Base-by-base conservation (phyloP, 2,888 invertebrate genomes). In the Drosophila subsilvestris region DNA sequence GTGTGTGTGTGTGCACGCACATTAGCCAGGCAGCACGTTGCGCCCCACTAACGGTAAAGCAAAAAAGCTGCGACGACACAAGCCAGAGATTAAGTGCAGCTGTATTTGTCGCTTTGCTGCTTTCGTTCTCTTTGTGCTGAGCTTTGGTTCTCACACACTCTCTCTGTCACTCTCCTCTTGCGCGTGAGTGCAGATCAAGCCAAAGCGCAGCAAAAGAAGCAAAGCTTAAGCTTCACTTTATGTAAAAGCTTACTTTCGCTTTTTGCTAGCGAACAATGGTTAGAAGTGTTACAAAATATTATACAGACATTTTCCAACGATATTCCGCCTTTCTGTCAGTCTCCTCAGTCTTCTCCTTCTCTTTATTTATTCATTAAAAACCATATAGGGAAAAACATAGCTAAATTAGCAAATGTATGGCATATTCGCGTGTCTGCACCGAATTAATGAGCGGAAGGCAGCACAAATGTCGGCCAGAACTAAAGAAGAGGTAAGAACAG, bases 361-460 rank as follows among this genome's bases (percentile, higher is more conserved):
- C 50, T 14, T 17, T 3, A 10, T 10, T 17, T 32, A 55, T 43
- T 68, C 48, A 66, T 66, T 68, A 68, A 49, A 48, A 68, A 68
- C 43, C 72, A 72, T 75, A 68, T 74, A 59, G 50, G 45, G 45
- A 54, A 20, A 58, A 49, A 71, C 32, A 69, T 75, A 58, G 57
- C 63, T 76, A 81, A 85, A 83, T 88, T 74, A 77, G 67, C 43
- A 18, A 74, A 74, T 42, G 75, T 83, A 83, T 88, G 84, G 68
- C 71, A 61, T 55, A 63, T 61, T 77, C 49, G 83, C 83, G 88
- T 83, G 88, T 47, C 51, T 27, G 0, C 6, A 6, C 12, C 27
- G 43, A 55, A 88, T 83, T 80, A 83, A 74, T 79, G 82, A 63
- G 49, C 32, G 6, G 47, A 14, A 25, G 56, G 47, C 22, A 9